A percentile compares a stretch with the other conserved stretches of the same genome.
Conservation (phyloP, 2,888 invertebrate species). For the Phrixothrix hirtus region DNA sequence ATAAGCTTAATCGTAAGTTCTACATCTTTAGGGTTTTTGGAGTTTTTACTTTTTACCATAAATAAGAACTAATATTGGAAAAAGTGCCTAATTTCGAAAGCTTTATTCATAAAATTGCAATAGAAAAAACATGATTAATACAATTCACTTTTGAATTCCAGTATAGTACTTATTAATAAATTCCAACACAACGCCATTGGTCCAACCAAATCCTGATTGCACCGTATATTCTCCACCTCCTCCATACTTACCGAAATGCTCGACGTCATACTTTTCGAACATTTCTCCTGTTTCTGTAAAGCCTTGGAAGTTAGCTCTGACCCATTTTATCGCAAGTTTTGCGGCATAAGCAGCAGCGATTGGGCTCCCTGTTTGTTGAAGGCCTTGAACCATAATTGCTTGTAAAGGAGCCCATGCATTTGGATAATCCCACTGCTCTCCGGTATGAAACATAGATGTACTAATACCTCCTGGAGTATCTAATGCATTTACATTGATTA, state of each 20-base stretch:
- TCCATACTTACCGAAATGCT: conserved; percentile 67
- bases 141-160: too few relatives aligned
- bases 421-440: conserved; percentile 81
- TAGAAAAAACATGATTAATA: too few relatives aligned
- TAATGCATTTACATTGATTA: conserved; percentile 57
- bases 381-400: conserved; percentile 70
- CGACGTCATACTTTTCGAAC: conserved; percentile 75
- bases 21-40: too few relatives aligned
- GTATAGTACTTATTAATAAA: conserved; percentile 22
- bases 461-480: conserved; percentile 71
- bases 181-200: conserved; percentile 13
- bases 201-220: conserved; percentile 29
- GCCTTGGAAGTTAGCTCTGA: conserved; percentile 67
- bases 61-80: too few relatives aligned
- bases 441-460: conserved; percentile 65
- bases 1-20: too few relatives aligned
- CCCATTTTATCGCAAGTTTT: conserved; percentile 70
- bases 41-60: too few relatives aligned
- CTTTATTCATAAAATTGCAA: too few relatives aligned
- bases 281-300: conserved; percentile 64
- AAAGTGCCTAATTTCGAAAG: too few relatives aligned
- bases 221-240: conserved; percentile 71
- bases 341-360: conserved; percentile 64
- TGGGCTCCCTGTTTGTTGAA: conserved; percentile 62
- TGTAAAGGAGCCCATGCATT: conserved; percentile 87